Conservation (phyloP, 2,797 vertebrate genomes). For the Protosalanx chinensis region DNA sequence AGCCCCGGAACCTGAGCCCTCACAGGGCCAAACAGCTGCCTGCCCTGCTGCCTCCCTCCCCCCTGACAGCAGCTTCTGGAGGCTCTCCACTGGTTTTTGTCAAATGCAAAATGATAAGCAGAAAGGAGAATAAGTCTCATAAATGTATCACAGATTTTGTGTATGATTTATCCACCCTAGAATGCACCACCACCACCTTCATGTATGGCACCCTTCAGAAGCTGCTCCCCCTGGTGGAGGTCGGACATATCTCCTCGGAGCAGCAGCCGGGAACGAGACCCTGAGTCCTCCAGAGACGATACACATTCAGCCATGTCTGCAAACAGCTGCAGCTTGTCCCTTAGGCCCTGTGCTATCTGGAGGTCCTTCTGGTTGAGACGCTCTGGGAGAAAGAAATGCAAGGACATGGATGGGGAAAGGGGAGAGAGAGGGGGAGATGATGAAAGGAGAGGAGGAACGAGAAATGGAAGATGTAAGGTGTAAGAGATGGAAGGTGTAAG, state of each 20-base stretch:
- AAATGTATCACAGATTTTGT: too few species aligned
- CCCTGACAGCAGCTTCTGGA: conserved; percentile 80
- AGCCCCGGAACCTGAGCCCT: conserved; percentile 46
- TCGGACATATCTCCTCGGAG: conserved; percentile 79
- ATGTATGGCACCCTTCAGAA: conserved; percentile 85
- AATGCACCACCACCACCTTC: conserved; percentile 73
- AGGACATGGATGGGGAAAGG: background rate
- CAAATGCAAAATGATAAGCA: too few species aligned
- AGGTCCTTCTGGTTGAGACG: conserved; percentile 81
- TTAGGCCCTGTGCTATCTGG: conserved; percentile 78
- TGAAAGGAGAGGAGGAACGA: too few species aligned
- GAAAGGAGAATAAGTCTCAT: too few species aligned
- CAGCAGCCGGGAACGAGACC: conserved; percentile 67
- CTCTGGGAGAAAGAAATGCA: conserved; percentile 63
- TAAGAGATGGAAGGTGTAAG: too few species aligned
- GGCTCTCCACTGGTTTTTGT: conserved; percentile 79
- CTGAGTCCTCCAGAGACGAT: conserved; percentile 73
- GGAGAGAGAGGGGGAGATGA: too few species aligned
- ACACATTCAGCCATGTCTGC: conserved; percentile 81
- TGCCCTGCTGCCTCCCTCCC: conserved; percentile 57
- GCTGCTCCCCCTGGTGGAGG: conserved; percentile 83
- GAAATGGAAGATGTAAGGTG: too few species aligned
- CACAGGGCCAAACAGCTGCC: conserved; percentile 57
- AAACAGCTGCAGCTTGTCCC: conserved; percentile 90
- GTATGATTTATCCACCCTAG: background rate